Evolutionary conservation across 30 jellyfish, hydroid and myxozoan genomes (phyloP), one percentile per base, ranked within the genome.

Genomic region (Catostylus mosaicus): DNA sequence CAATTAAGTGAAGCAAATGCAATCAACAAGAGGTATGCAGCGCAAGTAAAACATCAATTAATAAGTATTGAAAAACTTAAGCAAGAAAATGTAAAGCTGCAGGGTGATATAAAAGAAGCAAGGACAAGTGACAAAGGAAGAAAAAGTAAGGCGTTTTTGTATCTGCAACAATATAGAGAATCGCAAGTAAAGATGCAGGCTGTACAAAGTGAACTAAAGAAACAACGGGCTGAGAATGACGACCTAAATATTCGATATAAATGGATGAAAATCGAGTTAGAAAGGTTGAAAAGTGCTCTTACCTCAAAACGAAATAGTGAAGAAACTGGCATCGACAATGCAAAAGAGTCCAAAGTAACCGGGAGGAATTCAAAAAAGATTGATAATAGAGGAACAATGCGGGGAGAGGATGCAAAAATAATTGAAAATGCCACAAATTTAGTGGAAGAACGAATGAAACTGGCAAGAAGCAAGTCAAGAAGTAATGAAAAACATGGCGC

Each of bases 131-230:
- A 82, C 1, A 69, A 60, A 37, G 83, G 73, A 38, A 11, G 80
- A 48, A 69, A 68, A 47, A 62, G 75, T 3, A 74, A 59, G 72
- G 66, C 75, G 23, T 82, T 82, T 40, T 23, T 34, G 45, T 82
- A 82, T 30, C 73, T 67, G 65, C 85, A 82, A 22, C 82, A 82
- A 30, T 62, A 82, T 65, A 74, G 92, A 30, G 92, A 82, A 22
- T 18, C 83, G 24, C 92, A 82, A 38, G 92, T 82, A 38, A 37
- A 36, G 23, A 46, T 68, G 80, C 80, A 59, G 45, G 26, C 33
- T 18, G 9, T 82, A 40, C 69, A 20, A 46, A 65, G 83, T 24
- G 92, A 82, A 26, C 67, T 82, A 34, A 69, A 70, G 65, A 51
- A 31, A 32, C 78, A 36, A 43, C 34, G 75, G 36, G 85, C 92